Percentiles rank a stretch among this genome's conserved stretches.
phyloP scores from a whole-genome alignment of 2,888 invertebrate species.

The Chrysodeixis includens region DNA sequence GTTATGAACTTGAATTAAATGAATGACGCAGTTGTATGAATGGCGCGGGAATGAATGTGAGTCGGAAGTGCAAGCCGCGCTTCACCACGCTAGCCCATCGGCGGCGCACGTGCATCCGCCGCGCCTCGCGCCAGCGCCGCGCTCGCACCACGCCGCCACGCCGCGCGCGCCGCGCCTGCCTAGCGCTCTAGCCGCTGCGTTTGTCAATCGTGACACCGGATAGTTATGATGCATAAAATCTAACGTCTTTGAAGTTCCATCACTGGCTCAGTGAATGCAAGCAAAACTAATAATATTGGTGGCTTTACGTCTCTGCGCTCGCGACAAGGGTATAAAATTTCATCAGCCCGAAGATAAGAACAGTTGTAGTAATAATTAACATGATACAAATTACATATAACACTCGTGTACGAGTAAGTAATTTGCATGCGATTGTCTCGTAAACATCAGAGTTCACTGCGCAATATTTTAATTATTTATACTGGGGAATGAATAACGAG shows the following conservation, averaged over 20 bases:
- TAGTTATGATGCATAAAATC: constrained; percentile 21
- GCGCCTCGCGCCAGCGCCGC: constrained; percentile 42
- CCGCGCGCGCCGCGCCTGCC: constrained; percentile 17
- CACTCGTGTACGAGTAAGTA: constrained; percentile 63
- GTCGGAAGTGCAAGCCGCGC: constrained; percentile 84
- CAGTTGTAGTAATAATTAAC: constrained; percentile 69
- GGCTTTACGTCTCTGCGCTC: constrained; percentile 52
- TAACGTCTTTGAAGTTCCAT: constrained; percentile 30
- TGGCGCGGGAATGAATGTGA: constrained; percentile 86
- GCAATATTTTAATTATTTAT: constrained; percentile 69
- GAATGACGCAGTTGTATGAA: constrained; percentile 87
- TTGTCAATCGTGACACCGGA: constrained; percentile 25
- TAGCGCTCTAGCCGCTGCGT: constrained; percentile 34
- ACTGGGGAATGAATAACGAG: constrained; percentile 60
- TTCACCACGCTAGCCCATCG: constrained; percentile 81
- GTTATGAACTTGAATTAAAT: constrained; percentile 88
- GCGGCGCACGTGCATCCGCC: constrained; percentile 77
- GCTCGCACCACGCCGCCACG: neutral
- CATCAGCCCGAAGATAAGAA: constrained; percentile 67
- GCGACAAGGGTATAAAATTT: constrained; percentile 71
- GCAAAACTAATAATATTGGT: constrained; percentile 55
- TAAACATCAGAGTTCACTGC: constrained; percentile 72
- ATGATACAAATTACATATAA: constrained; percentile 69
- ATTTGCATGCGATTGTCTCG: constrained; percentile 70
- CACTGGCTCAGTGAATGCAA: constrained; percentile 19